These are phyloP conservation scores for Argynnis bischoffii DNA, from an alignment of 2,888 invertebrate species.

Conservation along the genomic window DNA sequence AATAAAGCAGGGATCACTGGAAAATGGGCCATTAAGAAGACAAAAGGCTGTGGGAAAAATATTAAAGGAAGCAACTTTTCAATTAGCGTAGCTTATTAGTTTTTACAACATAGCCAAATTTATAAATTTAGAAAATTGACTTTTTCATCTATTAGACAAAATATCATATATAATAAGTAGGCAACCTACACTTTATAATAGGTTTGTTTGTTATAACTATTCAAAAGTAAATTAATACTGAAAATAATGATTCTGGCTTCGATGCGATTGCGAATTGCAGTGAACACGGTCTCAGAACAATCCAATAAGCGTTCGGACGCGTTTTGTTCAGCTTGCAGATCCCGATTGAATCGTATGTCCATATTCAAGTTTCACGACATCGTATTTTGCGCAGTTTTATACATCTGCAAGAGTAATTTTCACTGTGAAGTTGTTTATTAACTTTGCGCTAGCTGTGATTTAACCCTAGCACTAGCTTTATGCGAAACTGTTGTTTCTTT, in stretches of 20 bases:
- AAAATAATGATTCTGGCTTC: slow-evolving; percentile 37
- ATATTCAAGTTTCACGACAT: slow-evolving; percentile 41
- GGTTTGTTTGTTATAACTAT: not conserved
- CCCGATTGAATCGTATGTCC: slow-evolving; percentile 43
- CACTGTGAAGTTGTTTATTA: slow-evolving; percentile 38
- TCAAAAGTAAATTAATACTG: slow-evolving; percentile 20
- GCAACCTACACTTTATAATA: too few species aligned
- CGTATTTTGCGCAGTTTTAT: slow-evolving; percentile 39
- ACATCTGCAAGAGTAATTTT: slow-evolving; percentile 36
- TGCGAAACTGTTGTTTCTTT: slow-evolving; percentile 20
- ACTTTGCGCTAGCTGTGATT: slow-evolving; percentile 35
- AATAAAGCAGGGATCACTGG: slow-evolving; percentile 42
- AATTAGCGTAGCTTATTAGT: slow-evolving; percentile 29
- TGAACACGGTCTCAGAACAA: slow-evolving; percentile 42
- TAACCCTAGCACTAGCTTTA: slow-evolving; percentile 29
- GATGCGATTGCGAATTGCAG: slow-evolving; percentile 36
- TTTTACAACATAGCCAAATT: slow-evolving; percentile 14
- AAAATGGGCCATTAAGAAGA: slow-evolving; percentile 43
- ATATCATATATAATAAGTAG: too few species aligned
- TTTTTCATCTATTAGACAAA: too few species aligned
- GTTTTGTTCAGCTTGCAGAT: slow-evolving; percentile 41
- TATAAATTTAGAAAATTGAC: not conserved
- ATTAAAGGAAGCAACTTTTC: slow-evolving; percentile 34
- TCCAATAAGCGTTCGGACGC: slow-evolving; percentile 42
- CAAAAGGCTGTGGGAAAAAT: slow-evolving; percentile 39